phyloP scores from a whole-genome alignment of 2,888 invertebrate genomes.

The Papilio demoleus region DNA sequence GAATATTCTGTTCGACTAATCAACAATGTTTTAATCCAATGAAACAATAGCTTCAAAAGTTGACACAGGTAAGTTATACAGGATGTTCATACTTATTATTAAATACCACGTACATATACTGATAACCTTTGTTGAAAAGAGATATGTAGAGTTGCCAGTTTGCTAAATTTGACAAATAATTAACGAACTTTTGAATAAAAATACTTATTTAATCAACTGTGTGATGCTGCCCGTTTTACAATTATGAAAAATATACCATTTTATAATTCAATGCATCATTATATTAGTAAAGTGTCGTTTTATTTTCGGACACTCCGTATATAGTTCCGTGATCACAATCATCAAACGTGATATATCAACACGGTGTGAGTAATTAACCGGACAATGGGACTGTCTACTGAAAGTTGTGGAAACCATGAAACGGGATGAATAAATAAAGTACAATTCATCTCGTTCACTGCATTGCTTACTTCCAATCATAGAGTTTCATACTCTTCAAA shows the following conservation, averaged over 20 bases:
- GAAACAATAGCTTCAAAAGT: constrained; percentile 31
- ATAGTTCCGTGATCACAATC: constrained; percentile 27
- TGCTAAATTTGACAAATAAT: not conserved
- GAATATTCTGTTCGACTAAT: constrained; percentile 17
- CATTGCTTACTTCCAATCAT: not conserved
- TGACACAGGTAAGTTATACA: constrained; percentile 22
- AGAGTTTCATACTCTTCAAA: not conserved
- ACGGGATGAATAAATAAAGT: not conserved
- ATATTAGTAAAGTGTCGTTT: not conserved
- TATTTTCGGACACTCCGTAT: not conserved
- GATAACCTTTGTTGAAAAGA: not conserved
- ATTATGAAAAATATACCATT: too few relatives aligned
- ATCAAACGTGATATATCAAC: constrained; percentile 17
- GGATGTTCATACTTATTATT: not conserved
- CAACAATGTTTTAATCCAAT: constrained; percentile 25
- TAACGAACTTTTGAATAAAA: too few relatives aligned
- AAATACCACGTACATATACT: not conserved
- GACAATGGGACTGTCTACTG: constrained; percentile 6
- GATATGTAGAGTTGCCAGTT: not conserved
- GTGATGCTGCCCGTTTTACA: too few relatives aligned
- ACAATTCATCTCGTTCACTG: not conserved
- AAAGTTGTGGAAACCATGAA: not conserved
- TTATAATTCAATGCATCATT: too few relatives aligned
- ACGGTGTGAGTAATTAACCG: constrained; percentile 14
- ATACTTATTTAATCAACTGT: too few relatives aligned